Evolutionary conservation across 2,888 invertebrate genomes (phyloP), one percentile per base, ranked within the genome.

Genomic region (Himalopsyche anomala): DNA sequence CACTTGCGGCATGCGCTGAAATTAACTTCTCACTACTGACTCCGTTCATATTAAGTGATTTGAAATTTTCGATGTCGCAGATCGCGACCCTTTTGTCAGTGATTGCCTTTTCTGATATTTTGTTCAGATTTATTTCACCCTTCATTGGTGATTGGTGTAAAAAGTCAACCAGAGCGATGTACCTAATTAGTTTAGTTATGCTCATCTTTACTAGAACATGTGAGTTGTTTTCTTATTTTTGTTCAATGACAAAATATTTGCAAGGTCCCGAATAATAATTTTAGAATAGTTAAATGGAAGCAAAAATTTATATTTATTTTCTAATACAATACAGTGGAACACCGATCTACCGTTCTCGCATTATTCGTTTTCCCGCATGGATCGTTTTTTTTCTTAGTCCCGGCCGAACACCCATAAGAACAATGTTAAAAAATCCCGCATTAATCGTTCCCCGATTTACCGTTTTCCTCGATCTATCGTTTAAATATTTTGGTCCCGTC

Each of bases 1-100:
- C 96, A 0, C 90, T 96, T 55, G 95, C 95, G 0, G 93, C 95
- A 9, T 95, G 95, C 89, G 95, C 95, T 0, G 96, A 96, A 90
- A 93, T 95, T 0, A 96, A 95, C 89, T 96, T 96, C 90, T 94
- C 95, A 0, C 90, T 95, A 17, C 89, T 96, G 81, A 92, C 95
- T 6, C 95, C 96, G 3, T 94, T 96, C 81, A 95, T 96, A 86
- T 91, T 96, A 28, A 92, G 92, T 79, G 96, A 96, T 89, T 94
- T 95, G 91, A 90, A 93, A 38, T 94, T 95, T 89, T 91, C 92
- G 54, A 95, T 94, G 0, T 89, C 91, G 8, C 91, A 95, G 89
- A 95, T 95, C 83, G 95, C 96, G 0, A 92, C 91, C 38, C 91
- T 95, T 69, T 94, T 96, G 94, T 94, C 95, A 40, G 90, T 94